Evolutionary conservation across 2,888 invertebrate genomes (phyloP).

Genomic region (Pseudococcus jackbeardsleyi): DNA sequence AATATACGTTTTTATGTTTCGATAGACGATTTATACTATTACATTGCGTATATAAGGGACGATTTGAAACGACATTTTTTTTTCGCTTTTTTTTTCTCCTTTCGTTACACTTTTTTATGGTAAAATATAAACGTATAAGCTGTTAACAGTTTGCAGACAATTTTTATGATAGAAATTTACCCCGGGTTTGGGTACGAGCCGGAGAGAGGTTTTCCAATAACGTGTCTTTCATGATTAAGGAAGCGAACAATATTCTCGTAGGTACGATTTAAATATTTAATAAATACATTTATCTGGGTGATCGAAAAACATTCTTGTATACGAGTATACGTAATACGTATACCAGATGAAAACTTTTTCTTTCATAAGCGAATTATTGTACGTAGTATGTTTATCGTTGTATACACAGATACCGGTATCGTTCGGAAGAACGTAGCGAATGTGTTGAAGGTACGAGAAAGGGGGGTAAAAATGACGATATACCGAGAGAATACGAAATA

Average conservation of each 20-base stretch:
- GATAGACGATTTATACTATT: slow-evolving; percentile 51
- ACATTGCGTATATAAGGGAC: slow-evolving; percentile 3
- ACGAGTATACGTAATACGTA: neutral
- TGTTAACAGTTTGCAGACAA: slow-evolving; percentile 40
- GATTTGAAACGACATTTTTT: slow-evolving; percentile 45
- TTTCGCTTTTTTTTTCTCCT: slow-evolving; percentile 24
- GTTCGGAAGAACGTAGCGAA: neutral
- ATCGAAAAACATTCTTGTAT: slow-evolving; percentile 21
- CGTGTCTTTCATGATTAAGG: slow-evolving; percentile 21
- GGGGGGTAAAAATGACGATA: neutral
- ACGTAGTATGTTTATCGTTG: slow-evolving; percentile 7
- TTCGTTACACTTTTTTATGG: slow-evolving; percentile 30
- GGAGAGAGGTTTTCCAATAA: slow-evolving; percentile 34
- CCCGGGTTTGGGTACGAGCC: neutral
- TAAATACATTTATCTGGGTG: slow-evolving; percentile 43
- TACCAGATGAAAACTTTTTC: slow-evolving; percentile 25
- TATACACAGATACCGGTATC: neutral
- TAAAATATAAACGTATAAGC: slow-evolving; percentile 35
- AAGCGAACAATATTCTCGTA: slow-evolving; percentile 45
- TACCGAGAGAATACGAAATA: slow-evolving; percentile 42
- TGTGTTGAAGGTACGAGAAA: neutral
- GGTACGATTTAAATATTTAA: slow-evolving; percentile 52
- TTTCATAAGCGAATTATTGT: slow-evolving; percentile 20
- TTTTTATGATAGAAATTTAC: slow-evolving; percentile 39
- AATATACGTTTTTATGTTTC: slow-evolving; percentile 34